Percentiles rank a stretch among this genome's conserved stretches.
Conservation (phyloP, 2,797 vertebrate genomes). For the Alcedo quadribrachys region DNA sequence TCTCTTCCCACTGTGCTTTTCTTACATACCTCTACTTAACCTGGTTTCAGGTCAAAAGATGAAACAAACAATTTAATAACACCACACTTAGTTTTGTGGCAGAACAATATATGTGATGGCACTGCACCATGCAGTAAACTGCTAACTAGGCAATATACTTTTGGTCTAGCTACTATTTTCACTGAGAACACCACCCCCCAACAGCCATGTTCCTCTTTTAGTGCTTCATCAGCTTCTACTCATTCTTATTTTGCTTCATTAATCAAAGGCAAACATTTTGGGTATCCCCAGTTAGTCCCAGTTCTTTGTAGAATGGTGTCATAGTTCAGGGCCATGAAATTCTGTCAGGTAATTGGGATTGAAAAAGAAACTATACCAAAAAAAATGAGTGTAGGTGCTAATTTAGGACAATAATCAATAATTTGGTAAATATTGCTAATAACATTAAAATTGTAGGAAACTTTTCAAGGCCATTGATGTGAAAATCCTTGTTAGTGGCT, state of each 20-base stretch:
- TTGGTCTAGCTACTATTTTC: not conserved
- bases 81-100: not conserved
- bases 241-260: not conserved
- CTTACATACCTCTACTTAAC: not conserved
- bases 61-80: not conserved
- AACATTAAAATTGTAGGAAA: not conserved
- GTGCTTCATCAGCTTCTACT: not conserved
- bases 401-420: not conserved
- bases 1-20: not conserved
- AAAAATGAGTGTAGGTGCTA: not conserved
- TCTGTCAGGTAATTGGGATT: not conserved
- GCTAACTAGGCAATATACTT: not conserved
- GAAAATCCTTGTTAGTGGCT: not conserved
- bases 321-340: not conserved
- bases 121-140: not conserved
- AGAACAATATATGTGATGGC: not conserved
- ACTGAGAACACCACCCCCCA: not conserved
- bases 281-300: not conserved
- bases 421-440: not conserved
- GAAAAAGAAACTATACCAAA: not conserved
- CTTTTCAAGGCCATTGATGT: not conserved
- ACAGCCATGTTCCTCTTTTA: not conserved
- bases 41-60: not conserved
- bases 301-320: not conserved
- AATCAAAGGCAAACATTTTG: not conserved